Percentiles rank a stretch among this genome's conserved stretches.
phyloP scores from a whole-genome alignment of 2,113 vertebrate species.

The Clupea harengus region DNA sequence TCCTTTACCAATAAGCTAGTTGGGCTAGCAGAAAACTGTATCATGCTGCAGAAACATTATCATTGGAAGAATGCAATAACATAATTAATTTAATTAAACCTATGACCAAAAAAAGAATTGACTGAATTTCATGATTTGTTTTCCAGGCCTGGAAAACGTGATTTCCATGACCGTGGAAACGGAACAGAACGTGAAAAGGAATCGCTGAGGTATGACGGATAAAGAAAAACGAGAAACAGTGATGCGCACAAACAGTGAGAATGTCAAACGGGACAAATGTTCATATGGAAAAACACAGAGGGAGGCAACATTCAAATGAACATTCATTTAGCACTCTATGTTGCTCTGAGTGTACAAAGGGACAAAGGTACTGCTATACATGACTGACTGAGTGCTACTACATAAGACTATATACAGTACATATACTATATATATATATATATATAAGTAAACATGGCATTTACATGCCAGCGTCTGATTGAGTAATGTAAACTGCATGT shows the following conservation, averaged over 20 bases:
- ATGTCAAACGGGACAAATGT: no score
- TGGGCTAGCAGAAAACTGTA: no score
- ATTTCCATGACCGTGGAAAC: no score
- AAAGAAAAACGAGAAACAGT: neutral
- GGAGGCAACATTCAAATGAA: neutral
- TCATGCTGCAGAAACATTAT: no score
- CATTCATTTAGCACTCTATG: neutral
- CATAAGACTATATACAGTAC: neutral
- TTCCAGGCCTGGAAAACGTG: no score
- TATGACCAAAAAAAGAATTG: no score
- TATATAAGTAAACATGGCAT: neutral
- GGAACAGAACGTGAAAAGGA: neutral
- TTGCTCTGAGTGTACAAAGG: neutral
- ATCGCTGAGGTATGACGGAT: neutral
- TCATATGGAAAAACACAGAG: neutral
- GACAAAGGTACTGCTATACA: neutral
- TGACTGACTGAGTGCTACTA: neutral
- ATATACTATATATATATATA: no score
- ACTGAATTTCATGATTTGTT: no score
- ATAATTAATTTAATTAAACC: no score
- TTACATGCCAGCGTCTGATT: neutral
- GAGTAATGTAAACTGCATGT: neutral
- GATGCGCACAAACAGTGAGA: no score
- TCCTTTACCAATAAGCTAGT: no score
- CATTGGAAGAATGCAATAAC: no score